Base-by-base conservation (phyloP, 1,140 invertebrate genomes). In the Ganaspis sp. region DNA sequence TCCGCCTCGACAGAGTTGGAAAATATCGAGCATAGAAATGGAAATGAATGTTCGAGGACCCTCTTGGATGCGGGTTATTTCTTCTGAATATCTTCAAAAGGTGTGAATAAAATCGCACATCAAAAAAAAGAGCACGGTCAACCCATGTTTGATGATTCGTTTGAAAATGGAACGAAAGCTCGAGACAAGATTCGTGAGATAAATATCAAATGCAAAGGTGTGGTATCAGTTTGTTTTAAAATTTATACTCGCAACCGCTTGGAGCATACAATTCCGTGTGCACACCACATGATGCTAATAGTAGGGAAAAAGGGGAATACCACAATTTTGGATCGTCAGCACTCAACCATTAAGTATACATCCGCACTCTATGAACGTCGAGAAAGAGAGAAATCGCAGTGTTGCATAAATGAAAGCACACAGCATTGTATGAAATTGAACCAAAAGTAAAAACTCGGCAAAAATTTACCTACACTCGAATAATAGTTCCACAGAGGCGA, bases 331-430 rank as follows among this genome's bases (percentile, higher is more conserved):
- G 49, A 54, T 54, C 49, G 49, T 19, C 49, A 54, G 49, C 49
- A 49, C 19, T 54, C 49, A 54, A 54, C 49, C 49, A 54, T 54
- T 54, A 54, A 23, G 49, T 54, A 54, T 23, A 54, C 49, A 54
- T 54, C 49, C 49, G 49, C 17, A 54, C 49, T 54, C 3, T 8
- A 8, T 9, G 21, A 54, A 54, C 6, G 17, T 21, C 49, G 49
- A 23, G 49, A 21, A 54, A 54, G 9, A 54, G 19, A 21, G 42
- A 45, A 45, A 45, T 45, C 15, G 42, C 9, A 23, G 17, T 54
- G 49, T 54, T 21, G 17, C 49, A 23, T 19, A 54, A 54, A 54
- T 54, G 49, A 23, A 23, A 54, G 17, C 17, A 19, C 49, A 23
- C 4, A 19, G 29, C 29, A 34, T 34, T 21, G 9, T 54, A 54